These are phyloP conservation scores for Gadopsis bispinosus DNA, from an alignment of 2,797 vertebrate species.

Conservation along the genomic window DNA sequence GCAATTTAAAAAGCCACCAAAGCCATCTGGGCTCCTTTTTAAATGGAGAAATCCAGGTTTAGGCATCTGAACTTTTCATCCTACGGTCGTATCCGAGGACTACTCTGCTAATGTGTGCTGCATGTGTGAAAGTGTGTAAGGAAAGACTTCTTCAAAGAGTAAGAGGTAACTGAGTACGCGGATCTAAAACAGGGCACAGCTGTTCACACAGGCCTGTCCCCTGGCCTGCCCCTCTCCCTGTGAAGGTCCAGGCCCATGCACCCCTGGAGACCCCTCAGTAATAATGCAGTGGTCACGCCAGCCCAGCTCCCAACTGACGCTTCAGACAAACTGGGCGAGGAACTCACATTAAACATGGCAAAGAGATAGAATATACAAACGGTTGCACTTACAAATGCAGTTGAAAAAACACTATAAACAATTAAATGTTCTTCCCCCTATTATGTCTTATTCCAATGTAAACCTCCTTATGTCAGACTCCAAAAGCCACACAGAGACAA, in stretches of 20 bases:
- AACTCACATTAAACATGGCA: slow-evolving; percentile 55
- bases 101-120: slow-evolving; percentile 75
- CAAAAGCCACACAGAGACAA: slow-evolving; percentile 15
- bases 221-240: slow-evolving; percentile 66
- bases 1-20: slow-evolving; percentile 48
- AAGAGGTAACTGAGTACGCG: slow-evolving; percentile 81
- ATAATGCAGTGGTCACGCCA: slow-evolving; percentile 77
- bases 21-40: slow-evolving; percentile 47
- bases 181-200: slow-evolving; percentile 85
- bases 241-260: slow-evolving; percentile 69
- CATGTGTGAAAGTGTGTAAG: slow-evolving; percentile 83
- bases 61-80: slow-evolving; percentile 67
- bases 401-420: slow-evolving; percentile 1
- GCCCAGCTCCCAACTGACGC: slow-evolving; percentile 63
- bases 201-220: slow-evolving; percentile 83
- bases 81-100: slow-evolving; percentile 52
- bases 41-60: slow-evolving; percentile 73
- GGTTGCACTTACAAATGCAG: slow-evolving; percentile 13
- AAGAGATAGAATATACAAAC: slow-evolving; percentile 29
- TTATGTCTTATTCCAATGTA: slow-evolving; percentile 32
- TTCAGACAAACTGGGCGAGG: slow-evolving; percentile 59
- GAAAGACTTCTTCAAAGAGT: slow-evolving; percentile 83
- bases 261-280: slow-evolving; percentile 77
- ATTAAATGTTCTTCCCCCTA: background rate
- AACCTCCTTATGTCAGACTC: slow-evolving; percentile 32